Evolutionary conservation across 2,113 vertebrate genomes (phyloP), one percentile per base, ranked within the genome.

Genomic region (Barnardius zonarius): DNA sequence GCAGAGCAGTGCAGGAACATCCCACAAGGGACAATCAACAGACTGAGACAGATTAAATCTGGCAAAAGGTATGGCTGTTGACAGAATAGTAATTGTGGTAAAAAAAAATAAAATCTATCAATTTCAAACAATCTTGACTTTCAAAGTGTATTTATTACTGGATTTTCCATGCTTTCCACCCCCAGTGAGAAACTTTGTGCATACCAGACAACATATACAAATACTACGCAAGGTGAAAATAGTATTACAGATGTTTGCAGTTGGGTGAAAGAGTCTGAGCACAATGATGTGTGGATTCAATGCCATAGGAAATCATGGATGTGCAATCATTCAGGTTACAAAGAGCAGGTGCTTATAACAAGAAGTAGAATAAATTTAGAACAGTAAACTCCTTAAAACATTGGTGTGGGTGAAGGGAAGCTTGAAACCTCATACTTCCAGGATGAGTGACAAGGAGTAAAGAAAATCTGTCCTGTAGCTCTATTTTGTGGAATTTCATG

Each of bases 1-100:
- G 30, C 76, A 39, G 23, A 93, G 30, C 1, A 0, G 54, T 28
- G 35, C 44, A 77, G 75, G 30, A 94, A 57, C 70, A 83, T 76
- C 48, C 52, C 90, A 92, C 82, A 73, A 22, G 27, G 59, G 92
- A 83, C n/a, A 23, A 83, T 90, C 63, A 46, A 83, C 52, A 90
- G 70, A 62, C 37, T 77, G 83, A 93, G 83, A 92, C 48, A 95
- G 91, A 86, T 95, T 75, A 89, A 72, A 70, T 51, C 77, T 95
- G 88, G 86, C 74, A 86, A 75, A 88, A 93, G 25, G 17, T 73
- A 48, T 41, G 17, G 27, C 18, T 51, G 54, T 74, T 78, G 74
- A 93, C 27, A 79, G 52, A 75, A 83, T 13, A 69, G 35, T 33
- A 46, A 63, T 62, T 59, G 37, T 46, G 46, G 39, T 51, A 77